phyloP scores from a whole-genome alignment of 2,113 vertebrate species.

The Macquaria ambigua region DNA sequence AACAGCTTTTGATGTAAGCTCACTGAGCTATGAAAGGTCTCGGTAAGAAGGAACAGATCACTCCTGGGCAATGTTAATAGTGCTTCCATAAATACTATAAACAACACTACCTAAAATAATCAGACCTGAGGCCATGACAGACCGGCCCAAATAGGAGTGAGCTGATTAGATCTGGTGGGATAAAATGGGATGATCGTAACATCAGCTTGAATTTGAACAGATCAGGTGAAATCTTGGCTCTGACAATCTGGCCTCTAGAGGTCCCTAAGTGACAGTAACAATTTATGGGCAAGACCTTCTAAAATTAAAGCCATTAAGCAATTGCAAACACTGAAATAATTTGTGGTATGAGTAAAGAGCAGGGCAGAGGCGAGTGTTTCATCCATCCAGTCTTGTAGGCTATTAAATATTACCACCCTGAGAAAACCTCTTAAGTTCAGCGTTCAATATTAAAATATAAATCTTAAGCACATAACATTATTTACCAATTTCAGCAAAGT shows the following conservation, averaged over 20 bases:
- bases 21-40: slow-evolving; percentile 61
- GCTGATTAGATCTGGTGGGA: background rate
- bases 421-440: slow-evolving; percentile 12
- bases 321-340: slow-evolving; percentile 23
- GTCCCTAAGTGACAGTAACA: slow-evolving; percentile 42
- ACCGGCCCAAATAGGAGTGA: background rate
- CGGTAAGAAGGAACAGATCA: slow-evolving; percentile 26
- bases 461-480: background rate
- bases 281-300: slow-evolving; percentile 39
- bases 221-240: slow-evolving; percentile 25
- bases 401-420: slow-evolving; percentile 25
- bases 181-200: background rate
- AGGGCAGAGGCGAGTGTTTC: slow-evolving; percentile 7
- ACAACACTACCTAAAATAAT: slow-evolving; percentile 33
- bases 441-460: background rate
- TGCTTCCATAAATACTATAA: slow-evolving; percentile 35
- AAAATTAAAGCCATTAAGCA: slow-evolving; percentile 47
- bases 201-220: slow-evolving; percentile 10
- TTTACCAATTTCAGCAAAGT: slow-evolving; percentile 11
- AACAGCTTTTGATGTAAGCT: slow-evolving; percentile 55
- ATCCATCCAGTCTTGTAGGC: background rate
- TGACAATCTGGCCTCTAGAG: slow-evolving; percentile 48
- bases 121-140: slow-evolving; percentile 17
- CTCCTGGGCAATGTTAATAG: slow-evolving; percentile 28
- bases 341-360: slow-evolving; percentile 17